phyloP scores from a whole-genome alignment of 2,113 vertebrate species.

The Drymodes brunneopygia region DNA sequence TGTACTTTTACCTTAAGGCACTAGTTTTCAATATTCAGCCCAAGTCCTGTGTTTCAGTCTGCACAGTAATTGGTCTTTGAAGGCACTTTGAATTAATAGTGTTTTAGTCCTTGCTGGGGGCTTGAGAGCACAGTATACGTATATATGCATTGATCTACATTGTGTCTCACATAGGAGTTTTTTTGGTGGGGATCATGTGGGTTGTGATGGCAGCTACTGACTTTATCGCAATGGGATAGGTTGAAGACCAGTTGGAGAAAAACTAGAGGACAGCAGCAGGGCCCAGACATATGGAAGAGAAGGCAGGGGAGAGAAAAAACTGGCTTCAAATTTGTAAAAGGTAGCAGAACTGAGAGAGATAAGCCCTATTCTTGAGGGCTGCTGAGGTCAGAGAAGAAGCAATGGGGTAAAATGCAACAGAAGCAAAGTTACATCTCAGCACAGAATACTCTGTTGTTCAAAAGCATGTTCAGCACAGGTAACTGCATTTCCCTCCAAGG shows the following conservation, averaged over 20 bases:
- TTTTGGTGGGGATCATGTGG: not conserved
- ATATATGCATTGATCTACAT: not conserved
- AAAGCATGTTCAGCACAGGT: not conserved
- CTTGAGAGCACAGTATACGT: not conserved
- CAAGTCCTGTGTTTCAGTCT: not conserved
- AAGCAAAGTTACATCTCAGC: not conserved
- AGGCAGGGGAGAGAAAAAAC: not conserved
- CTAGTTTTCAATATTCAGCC: not conserved
- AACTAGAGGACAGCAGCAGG: not conserved
- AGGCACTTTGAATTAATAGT: not conserved
- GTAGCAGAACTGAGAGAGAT: not conserved
- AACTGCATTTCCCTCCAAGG: not conserved
- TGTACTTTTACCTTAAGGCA: not conserved
- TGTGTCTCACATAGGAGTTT: not conserved
- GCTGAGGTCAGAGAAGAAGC: not conserved
- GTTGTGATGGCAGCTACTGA: not conserved
- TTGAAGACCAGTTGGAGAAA: not conserved
- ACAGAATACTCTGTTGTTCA: not conserved
- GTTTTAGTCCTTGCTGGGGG: not conserved
- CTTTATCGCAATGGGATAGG: not conserved
- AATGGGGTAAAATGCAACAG: not conserved
- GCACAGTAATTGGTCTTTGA: not conserved
- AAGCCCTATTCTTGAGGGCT: not conserved
- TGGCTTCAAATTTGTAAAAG: not conserved
- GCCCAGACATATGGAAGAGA: not conserved